Evolutionary conservation across 2,888 invertebrate species (phyloP).

Genomic region (Priapulus caudatus): DNA sequence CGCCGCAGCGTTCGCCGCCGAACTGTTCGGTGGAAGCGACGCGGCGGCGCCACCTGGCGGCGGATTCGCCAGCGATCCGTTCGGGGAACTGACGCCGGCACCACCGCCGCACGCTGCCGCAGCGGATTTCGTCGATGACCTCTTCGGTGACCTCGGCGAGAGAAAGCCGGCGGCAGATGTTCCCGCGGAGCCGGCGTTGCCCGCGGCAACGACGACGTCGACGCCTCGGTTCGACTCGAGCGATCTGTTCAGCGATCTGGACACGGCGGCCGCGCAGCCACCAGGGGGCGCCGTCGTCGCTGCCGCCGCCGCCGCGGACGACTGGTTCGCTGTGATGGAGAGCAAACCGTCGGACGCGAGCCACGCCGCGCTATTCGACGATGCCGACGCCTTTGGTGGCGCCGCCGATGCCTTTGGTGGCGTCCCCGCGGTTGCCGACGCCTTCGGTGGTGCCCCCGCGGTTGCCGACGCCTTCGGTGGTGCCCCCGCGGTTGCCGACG

Average conservation of each 20-base stretch:
- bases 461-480: too few species aligned
- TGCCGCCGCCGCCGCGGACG: not conserved
- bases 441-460: too few species aligned
- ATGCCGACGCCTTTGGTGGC: constrained; percentile 80
- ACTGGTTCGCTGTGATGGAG: not conserved
- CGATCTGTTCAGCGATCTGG: constrained; percentile 2
- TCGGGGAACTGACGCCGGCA: too few species aligned
- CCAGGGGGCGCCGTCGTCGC: not conserved
- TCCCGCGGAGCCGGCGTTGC: constrained; percentile 3
- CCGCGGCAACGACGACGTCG: not conserved
- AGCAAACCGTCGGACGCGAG: constrained; percentile 4
- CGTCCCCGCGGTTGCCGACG: too few species aligned
- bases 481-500: too few species aligned
- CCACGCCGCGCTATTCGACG: constrained; percentile 73
- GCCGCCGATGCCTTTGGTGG: too few species aligned
- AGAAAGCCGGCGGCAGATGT: constrained; percentile 6
- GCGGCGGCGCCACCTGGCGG: not conserved
- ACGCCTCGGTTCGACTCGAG: not conserved
- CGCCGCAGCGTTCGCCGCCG: not conserved
- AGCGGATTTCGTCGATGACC: not conserved
- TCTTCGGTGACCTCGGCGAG: constrained; percentile 5
- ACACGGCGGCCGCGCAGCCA: not conserved
- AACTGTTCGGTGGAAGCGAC: not conserved
- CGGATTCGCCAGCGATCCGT: not conserved
- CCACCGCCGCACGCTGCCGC: not conserved